Conservation (phyloP, 1,140 invertebrate genomes). For the Spodoptera frugiperda region DNA sequence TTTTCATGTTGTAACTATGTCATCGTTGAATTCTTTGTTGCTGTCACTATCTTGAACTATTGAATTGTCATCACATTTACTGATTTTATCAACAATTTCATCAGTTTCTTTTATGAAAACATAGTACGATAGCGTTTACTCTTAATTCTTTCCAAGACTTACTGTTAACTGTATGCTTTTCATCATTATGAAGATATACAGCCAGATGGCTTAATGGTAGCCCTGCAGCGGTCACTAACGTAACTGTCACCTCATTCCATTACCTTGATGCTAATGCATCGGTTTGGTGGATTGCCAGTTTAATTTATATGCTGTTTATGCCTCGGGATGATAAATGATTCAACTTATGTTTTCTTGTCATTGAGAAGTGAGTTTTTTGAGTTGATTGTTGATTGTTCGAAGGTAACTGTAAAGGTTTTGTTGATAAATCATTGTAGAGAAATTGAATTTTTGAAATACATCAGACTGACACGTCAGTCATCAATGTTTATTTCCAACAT, state of each 20-base stretch:
- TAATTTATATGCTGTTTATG: slow-evolving; percentile 67
- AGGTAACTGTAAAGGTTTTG: background rate
- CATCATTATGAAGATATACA: slow-evolving; percentile 29
- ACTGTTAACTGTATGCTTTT: slow-evolving; percentile 2
- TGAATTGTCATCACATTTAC: background rate
- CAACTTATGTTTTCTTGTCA: slow-evolving; percentile 38
- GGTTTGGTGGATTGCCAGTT: slow-evolving; percentile 60
- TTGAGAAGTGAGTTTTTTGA: slow-evolving; percentile 28
- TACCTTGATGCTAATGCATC: slow-evolving; percentile 49
- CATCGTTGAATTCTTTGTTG: background rate
- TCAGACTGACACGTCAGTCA: too few species aligned
- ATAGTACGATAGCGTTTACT: too few species aligned
- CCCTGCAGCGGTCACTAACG: slow-evolving; percentile 33
- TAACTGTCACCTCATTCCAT: slow-evolving; percentile 51
- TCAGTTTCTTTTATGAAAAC: background rate
- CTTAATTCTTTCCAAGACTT: background rate
- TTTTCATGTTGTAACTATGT: background rate
- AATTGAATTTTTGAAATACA: too few species aligned
- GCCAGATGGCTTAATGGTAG: slow-evolving; percentile 43
- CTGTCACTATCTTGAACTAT: background rate
- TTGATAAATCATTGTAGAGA: too few species aligned
- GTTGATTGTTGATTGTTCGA: slow-evolving; percentile 14
- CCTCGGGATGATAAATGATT: slow-evolving; percentile 58
- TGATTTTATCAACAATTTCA: background rate
- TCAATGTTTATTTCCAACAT: too few species aligned